phyloP scores from a whole-genome alignment of 2,797 vertebrate species.

The Chlorospingus flavigularis region DNA sequence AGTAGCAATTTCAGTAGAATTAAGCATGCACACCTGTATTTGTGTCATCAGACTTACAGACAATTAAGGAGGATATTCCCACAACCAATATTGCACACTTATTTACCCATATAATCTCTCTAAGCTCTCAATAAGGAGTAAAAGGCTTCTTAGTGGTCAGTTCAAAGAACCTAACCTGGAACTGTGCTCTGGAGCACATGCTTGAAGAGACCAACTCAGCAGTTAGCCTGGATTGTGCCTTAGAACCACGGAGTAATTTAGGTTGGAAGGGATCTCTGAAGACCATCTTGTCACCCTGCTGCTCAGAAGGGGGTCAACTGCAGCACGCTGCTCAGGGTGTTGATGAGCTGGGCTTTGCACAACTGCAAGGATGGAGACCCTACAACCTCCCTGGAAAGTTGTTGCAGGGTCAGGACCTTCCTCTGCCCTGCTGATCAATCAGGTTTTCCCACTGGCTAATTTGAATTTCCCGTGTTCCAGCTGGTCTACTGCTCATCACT shows the following conservation, averaged over 20 bases:
- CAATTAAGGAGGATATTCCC: neutral
- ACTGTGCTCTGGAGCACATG: neutral
- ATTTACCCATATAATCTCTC: neutral
- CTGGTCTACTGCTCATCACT: neutral
- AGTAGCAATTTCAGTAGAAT: neutral
- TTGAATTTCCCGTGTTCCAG: neutral
- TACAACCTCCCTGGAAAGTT: neutral
- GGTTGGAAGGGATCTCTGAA: neutral
- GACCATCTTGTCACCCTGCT: neutral
- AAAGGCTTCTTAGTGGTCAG: neutral
- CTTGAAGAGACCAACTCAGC: neutral
- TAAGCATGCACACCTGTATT: neutral
- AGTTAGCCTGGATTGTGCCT: neutral
- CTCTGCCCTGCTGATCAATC: neutral
- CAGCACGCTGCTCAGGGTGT: neutral
- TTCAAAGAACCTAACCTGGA: neutral
- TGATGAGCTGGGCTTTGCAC: neutral
- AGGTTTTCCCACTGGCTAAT: neutral
- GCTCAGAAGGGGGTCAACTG: rapidly evolving
- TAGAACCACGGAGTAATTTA: neutral
- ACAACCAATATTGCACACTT: neutral
- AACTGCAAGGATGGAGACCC: neutral
- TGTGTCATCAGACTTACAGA: neutral
- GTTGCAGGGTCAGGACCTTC: neutral
- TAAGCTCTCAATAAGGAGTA: neutral